Conservation (phyloP, 2,113 vertebrate species). For the Amblyornis subalaris region DNA sequence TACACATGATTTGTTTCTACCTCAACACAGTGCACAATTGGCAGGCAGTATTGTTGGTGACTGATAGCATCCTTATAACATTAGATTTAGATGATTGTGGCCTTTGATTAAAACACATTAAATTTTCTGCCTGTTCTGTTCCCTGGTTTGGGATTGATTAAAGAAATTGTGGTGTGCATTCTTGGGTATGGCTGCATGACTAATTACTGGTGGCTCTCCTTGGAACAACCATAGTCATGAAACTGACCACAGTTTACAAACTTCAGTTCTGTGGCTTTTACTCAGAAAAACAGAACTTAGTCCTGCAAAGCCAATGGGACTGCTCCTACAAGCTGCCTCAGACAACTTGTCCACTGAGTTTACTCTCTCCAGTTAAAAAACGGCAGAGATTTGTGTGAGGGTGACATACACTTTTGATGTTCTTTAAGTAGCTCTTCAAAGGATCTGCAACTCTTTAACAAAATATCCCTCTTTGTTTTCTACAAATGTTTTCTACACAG, state of each 20-base stretch:
- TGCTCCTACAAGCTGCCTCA: background rate
- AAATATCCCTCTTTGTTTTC: background rate
- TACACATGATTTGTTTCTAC: conserved; percentile 22
- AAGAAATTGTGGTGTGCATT: background rate
- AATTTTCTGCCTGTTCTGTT: background rate
- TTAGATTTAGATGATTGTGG: background rate
- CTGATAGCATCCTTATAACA: background rate
- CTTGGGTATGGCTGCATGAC: background rate
- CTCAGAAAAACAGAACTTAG: background rate
- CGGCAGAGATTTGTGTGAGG: background rate
- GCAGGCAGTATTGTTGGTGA: background rate
- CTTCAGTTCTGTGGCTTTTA: background rate
- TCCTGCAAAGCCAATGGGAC: background rate
- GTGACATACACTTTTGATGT: background rate
- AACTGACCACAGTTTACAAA: background rate
- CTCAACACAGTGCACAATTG: background rate
- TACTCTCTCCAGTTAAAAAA: background rate
- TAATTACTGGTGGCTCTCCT: background rate
- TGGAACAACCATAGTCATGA: background rate
- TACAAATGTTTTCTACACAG: background rate
- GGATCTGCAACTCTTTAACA: background rate
- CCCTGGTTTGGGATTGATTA: background rate
- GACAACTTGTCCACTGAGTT: background rate
- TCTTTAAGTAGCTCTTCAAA: background rate
- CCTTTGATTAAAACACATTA: background rate